Percentiles rank a stretch among this genome's conserved stretches.
Evolutionary conservation across 2,797 vertebrate species (phyloP).

Genomic region (Enteromius treurensis): DNA sequence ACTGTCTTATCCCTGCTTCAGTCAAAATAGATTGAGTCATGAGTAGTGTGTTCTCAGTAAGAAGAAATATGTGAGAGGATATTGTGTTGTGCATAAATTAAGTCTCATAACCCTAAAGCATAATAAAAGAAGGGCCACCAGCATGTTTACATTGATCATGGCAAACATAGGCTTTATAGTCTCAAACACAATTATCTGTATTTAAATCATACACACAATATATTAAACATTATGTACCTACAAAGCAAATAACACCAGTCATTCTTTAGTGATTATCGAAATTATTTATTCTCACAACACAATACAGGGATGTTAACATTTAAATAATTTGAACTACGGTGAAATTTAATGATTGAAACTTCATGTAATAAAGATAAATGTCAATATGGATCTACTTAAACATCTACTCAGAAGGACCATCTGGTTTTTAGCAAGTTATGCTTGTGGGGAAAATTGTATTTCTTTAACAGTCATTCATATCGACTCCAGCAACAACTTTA

Average conservation of each 20-base stretch:
- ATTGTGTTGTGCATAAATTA: not conserved
- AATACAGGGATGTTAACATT: conserved; percentile 3
- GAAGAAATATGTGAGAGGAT: not conserved
- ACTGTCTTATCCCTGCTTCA: not conserved
- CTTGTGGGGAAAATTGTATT: not conserved
- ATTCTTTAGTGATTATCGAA: not conserved
- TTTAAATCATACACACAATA: not conserved
- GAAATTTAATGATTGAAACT: not conserved
- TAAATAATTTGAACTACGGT: not conserved
- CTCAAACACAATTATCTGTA: not conserved
- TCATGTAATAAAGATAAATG: not conserved
- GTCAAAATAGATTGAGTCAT: not conserved
- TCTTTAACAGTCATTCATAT: not conserved
- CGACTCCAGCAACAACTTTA: not conserved
- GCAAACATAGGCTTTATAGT: not conserved
- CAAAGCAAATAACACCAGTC: not conserved
- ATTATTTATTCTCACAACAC: not conserved
- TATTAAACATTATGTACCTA: not conserved
- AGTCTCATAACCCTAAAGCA: not conserved
- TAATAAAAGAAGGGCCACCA: not conserved
- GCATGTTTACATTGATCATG: not conserved
- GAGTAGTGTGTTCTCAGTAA: not conserved
- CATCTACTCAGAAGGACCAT: not conserved
- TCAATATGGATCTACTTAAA: not conserved
- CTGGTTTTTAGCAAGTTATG: not conserved